Percentiles rank a stretch among this genome's conserved stretches.
Evolutionary conservation across 2,797 vertebrate genomes (phyloP).

Genomic region (Megalops cyprinoides): DNA sequence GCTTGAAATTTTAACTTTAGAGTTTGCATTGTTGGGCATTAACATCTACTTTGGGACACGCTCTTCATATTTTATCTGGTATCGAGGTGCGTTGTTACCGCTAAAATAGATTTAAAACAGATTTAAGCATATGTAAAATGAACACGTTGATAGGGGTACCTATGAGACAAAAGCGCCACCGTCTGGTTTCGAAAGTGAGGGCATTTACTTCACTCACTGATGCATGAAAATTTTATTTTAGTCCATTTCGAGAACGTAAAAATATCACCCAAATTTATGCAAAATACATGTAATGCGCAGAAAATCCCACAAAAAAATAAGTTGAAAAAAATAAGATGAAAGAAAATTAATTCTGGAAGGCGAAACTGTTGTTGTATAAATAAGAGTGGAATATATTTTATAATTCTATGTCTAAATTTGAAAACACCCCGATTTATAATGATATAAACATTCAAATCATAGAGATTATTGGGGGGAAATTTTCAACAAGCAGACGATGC

Average conservation of each 20-base stretch:
- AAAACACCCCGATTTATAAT: not conserved
- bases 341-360: not conserved
- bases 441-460: slow-evolving; percentile 19
- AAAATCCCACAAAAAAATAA: too few species aligned
- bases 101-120: too few species aligned
- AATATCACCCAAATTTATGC: not conserved
- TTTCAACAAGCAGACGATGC: slow-evolving; percentile 37
- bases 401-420: not conserved
- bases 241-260: not conserved
- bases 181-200: not conserved
- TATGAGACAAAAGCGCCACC: slow-evolving; percentile 2
- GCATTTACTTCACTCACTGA: not conserved
- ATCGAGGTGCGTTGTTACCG: too few species aligned
- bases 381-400: not conserved
- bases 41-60: too few species aligned
- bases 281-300: not conserved
- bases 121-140: too few species aligned
- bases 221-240: not conserved
- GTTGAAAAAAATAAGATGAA: not conserved
- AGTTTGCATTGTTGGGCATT: too few species aligned
- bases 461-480: slow-evolving; percentile 31
- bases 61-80: too few species aligned
- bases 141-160: too few species aligned
- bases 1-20: too few species aligned
- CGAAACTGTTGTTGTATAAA: not conserved